Evolutionary conservation across 2,113 vertebrate species (phyloP).

Genomic region (Embiotoca jacksoni): DNA sequence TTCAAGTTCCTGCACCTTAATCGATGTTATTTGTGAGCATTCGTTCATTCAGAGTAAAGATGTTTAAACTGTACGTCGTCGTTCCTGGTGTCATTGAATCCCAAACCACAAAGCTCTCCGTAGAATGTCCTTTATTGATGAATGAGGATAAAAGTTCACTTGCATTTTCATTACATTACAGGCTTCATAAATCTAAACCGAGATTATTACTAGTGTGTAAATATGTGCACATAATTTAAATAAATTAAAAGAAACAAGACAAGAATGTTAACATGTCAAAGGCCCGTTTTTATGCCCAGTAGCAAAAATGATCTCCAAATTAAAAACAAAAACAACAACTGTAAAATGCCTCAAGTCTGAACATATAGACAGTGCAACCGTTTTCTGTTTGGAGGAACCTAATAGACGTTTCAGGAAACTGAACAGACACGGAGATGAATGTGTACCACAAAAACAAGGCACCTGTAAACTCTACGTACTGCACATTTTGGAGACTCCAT

Average conservation of each 20-base stretch:
- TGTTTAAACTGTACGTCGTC: slow-evolving; percentile 40
- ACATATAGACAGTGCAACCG: slow-evolving; percentile 45
- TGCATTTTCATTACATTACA: slow-evolving; percentile 86
- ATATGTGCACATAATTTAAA: slow-evolving; percentile 91
- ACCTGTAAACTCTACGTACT: slow-evolving; percentile 77
- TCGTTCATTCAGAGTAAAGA: slow-evolving; percentile 70
- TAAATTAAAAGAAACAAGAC: slow-evolving; percentile 88
- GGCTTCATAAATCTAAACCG: slow-evolving; percentile 84
- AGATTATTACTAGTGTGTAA: slow-evolving; percentile 72
- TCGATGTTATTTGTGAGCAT: slow-evolving; percentile 61
- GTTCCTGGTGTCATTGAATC: slow-evolving; percentile 27
- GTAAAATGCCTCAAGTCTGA: slow-evolving; percentile 49
- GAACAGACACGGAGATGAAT: slow-evolving; percentile 61
- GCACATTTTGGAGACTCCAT: slow-evolving; percentile 49
- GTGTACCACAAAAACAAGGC: slow-evolving; percentile 87
- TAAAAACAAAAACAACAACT: slow-evolving; percentile 15
- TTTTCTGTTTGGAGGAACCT: slow-evolving; percentile 22
- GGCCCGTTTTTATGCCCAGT: slow-evolving; percentile 85
- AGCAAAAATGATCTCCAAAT: slow-evolving; percentile 70
- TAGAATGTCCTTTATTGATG: slow-evolving; percentile 82
- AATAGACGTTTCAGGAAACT: slow-evolving; percentile 57
- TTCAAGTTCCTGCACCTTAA: slow-evolving; percentile 63
- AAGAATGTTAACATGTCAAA: slow-evolving; percentile 84
- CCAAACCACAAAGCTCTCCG: not conserved
- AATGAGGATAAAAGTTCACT: slow-evolving; percentile 85